Conservation (phyloP, 2,113 vertebrate genomes). For the Parus major region DNA sequence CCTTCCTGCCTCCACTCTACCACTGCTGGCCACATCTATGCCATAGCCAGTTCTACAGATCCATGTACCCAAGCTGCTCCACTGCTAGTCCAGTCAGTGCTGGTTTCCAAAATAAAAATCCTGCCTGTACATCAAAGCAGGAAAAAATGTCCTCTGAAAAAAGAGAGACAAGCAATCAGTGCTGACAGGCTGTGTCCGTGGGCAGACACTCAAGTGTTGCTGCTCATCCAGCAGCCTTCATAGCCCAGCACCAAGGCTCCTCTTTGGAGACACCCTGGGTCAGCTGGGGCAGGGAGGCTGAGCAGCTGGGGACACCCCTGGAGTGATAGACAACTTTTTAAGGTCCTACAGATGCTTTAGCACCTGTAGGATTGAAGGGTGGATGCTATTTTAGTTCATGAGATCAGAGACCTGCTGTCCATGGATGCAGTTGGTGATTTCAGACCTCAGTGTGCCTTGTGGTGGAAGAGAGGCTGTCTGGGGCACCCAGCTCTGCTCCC, state of each 20-base stretch:
- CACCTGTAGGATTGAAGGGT: neutral
- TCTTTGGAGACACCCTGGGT: neutral
- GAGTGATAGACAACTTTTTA: neutral
- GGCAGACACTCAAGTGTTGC: neutral
- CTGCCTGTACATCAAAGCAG: neutral
- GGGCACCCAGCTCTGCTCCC: neutral
- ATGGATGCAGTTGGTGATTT: neutral
- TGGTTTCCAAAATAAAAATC: neutral
- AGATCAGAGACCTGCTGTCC: neutral
- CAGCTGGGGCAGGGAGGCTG: neutral
- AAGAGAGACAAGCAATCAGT: neutral
- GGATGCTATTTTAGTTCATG: neutral
- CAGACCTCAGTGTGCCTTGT: fast-evolving
- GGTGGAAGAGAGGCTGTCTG: neutral
- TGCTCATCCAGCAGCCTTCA: neutral
- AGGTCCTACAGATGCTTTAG: neutral
- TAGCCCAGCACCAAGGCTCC: neutral
- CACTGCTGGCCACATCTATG: neutral
- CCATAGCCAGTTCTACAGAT: neutral
- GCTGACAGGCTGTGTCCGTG: fast-evolving
- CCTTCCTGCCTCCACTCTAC: neutral
- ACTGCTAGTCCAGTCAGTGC: neutral
- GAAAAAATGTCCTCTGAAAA: neutral
- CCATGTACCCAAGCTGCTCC: neutral
- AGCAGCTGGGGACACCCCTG: neutral